Percentiles rank a stretch among this genome's conserved stretches.
Conservation (phyloP, 2,113 vertebrate genomes). For the Lanius collurio region DNA sequence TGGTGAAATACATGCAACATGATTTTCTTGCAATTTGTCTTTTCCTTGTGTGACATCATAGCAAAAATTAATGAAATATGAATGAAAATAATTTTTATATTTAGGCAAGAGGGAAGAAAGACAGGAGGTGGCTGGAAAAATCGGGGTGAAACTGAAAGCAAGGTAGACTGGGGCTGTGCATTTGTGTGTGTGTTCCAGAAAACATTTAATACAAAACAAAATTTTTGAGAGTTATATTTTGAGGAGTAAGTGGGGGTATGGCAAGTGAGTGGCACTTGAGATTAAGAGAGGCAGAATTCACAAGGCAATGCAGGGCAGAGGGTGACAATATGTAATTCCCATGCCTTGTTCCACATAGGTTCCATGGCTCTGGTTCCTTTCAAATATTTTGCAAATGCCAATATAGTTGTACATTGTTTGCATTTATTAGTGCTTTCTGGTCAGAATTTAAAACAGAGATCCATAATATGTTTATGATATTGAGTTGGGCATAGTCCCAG, state of each 20-base stretch:
- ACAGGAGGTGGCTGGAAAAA: neutral
- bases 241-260: neutral
- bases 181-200: neutral
- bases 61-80: neutral
- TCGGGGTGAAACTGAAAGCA: neutral
- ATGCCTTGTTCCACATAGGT: neutral
- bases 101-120: neutral
- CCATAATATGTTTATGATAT: neutral
- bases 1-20: neutral
- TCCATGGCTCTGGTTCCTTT: neutral
- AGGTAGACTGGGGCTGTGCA: neutral
- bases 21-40: neutral
- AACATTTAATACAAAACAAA: neutral
- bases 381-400: neutral
- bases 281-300: neutral
- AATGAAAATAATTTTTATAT: neutral
- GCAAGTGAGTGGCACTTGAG: neutral
- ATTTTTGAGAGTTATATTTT: neutral
- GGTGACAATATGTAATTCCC: neutral
- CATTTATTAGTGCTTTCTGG: neutral
- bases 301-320: fast-evolving
- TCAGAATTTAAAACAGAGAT: neutral
- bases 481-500: neutral
- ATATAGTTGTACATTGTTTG: neutral
- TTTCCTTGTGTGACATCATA: neutral